Percentiles rank a stretch among this genome's conserved stretches.
Evolutionary conservation across 2,797 vertebrate genomes (phyloP).

Genomic region (Onychomys arenicola): DNA sequence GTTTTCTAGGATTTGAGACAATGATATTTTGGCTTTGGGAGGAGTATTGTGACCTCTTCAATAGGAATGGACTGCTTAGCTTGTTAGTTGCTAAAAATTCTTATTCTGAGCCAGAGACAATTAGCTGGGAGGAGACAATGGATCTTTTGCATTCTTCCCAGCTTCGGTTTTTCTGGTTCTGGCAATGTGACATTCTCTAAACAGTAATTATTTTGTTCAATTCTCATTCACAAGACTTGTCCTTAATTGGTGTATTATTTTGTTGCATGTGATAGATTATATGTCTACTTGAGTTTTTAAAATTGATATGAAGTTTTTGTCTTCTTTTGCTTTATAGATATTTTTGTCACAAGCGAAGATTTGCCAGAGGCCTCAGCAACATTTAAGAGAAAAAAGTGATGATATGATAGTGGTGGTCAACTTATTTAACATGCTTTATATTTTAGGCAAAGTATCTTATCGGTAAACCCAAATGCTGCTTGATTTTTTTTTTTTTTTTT

Average conservation of each 20-base stretch:
- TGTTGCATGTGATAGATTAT: not conserved
- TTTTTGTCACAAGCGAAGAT: slow-evolving; percentile 14
- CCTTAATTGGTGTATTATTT: slow-evolving; percentile 38
- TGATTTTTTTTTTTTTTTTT: not conserved
- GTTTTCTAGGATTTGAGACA: not conserved
- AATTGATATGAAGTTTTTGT: slow-evolving; percentile 23
- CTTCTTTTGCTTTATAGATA: slow-evolving; percentile 17
- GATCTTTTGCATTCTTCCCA: slow-evolving; percentile 18
- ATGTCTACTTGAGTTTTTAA: slow-evolving; percentile 32
- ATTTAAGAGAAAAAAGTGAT: not conserved
- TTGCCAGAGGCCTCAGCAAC: not conserved
- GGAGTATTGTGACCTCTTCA: not conserved
- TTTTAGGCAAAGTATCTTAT: not conserved
- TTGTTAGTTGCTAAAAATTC: slow-evolving; percentile 2
- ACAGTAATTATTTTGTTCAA: slow-evolving; percentile 38
- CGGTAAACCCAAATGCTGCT: not conserved
- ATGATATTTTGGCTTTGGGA: not conserved
- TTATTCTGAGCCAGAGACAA: slow-evolving; percentile 20
- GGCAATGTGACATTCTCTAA: not conserved
- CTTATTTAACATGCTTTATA: slow-evolving; percentile 7
- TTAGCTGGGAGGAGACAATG: not conserved
- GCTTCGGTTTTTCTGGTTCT: slow-evolving; percentile 38
- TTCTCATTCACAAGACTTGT: slow-evolving; percentile 28
- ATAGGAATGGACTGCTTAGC: slow-evolving; percentile 8
- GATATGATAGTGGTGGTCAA: not conserved